phyloP scores from a whole-genome alignment of 2,113 vertebrate species.

The Hemiprocne comata region DNA sequence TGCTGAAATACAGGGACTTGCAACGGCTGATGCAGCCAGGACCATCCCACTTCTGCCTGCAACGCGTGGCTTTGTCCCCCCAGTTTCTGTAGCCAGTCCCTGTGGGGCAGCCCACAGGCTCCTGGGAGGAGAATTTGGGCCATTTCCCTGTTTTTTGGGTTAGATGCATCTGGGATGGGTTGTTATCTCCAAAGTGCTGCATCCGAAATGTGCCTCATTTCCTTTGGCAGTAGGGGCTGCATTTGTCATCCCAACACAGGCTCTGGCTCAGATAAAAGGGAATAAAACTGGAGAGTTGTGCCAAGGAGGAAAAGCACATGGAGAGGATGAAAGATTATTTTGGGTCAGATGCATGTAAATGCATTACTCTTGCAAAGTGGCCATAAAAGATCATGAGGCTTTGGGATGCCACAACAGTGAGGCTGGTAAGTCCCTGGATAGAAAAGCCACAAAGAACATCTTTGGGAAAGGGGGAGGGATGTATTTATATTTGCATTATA shows the following conservation, averaged over 20 bases:
- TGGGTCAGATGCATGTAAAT: not conserved
- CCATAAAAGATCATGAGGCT: not conserved
- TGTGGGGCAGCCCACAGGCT: fast-evolving
- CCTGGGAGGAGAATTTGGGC: fast-evolving
- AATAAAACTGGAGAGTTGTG: not conserved
- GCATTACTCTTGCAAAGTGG: not conserved
- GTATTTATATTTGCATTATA: not conserved
- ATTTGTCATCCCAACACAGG: not conserved
- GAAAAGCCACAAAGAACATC: not conserved
- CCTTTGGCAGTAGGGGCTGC: not conserved
- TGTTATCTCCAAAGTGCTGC: not conserved
- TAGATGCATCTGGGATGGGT: fast-evolving
- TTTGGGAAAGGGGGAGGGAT: not conserved
- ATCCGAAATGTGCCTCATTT: not conserved
- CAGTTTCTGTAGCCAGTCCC: fast-evolving
- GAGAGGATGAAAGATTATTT: not conserved
- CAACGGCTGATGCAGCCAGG: no score
- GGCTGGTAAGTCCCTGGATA: not conserved
- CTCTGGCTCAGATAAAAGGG: not conserved
- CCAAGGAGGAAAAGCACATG: not conserved
- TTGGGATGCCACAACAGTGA: not conserved
- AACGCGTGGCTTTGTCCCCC: not conserved
- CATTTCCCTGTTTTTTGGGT: fast-evolving
- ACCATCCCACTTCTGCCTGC: not conserved
- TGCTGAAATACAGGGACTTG: not conserved